Base-by-base conservation (phyloP, 2,113 vertebrate species). In the Actinemys pallida region DNA sequence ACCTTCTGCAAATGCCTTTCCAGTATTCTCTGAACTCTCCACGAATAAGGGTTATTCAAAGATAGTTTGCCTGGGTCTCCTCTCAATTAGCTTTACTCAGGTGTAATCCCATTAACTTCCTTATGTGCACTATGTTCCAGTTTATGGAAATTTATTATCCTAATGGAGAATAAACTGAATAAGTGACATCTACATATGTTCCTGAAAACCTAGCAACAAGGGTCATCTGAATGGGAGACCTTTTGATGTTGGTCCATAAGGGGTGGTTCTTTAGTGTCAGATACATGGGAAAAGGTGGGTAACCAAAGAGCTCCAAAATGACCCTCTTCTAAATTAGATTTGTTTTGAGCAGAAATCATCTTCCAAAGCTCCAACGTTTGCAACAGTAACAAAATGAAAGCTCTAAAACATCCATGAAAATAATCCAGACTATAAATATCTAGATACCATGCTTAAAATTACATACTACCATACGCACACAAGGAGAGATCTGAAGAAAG, bases 181-280 rank as follows among this genome's bases (percentile, higher is more conserved):
- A 29, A 11, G 35, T 42, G 27, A 47, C 1, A 1, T 24, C 22
- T 89, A 1, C 79, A 3, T 1, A 35, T 84, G 1, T 3, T 29
- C 29, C n/a, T 5, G 20, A 1, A 86, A 56, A 0, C 4, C 0
- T n/a, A 39, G 45, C 2, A 57, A 53, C 6, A 83, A 14, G 8
- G 3, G 12, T 1, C 1, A 82, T 76, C 47, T 42, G 16, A 81
- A 72, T 83, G 42, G 39, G 11, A 57, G 80, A 65, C 16, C 1
- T 1, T 52, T 59, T 0, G 22, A 86, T 57, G 0, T 0, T 76
- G 7, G 35, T 78, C n/a, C 69, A 5, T 27, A 75, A 54, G 83
- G n/a, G 53, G 50, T 14, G 5, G 4, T 2, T 42, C 56, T 75
- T 54, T 16, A 16, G 56, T 54, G 84, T 31, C 69, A 42, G 69